Conservation (phyloP, 2,888 invertebrate species). For the Limnephilus rhombicus region DNA sequence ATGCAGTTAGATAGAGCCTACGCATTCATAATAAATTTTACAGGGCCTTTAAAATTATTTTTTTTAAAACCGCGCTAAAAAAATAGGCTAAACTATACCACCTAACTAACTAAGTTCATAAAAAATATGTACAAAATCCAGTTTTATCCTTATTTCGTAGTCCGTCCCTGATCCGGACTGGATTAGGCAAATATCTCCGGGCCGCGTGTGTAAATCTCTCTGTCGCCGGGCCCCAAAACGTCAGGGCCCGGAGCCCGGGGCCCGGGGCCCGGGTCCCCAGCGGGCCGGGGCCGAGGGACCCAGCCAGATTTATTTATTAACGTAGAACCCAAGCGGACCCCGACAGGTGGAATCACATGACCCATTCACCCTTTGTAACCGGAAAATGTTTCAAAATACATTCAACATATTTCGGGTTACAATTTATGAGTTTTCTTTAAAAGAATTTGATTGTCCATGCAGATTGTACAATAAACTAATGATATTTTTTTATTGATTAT, state of each 20-base stretch:
- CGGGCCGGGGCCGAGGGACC: not conserved
- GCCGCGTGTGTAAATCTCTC: constrained; percentile 44
- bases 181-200: constrained; percentile 48
- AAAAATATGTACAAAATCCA: not conserved
- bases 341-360: constrained; percentile 33
- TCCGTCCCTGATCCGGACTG: not conserved
- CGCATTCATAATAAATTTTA: too few species aligned
- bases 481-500: not conserved
- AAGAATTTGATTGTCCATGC: not conserved
- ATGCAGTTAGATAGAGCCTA: too few species aligned
- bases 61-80: too few species aligned
- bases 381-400: constrained; percentile 11
- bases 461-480: constrained; percentile 3
- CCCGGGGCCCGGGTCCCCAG: not conserved
- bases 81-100: too few species aligned
- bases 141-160: not conserved
- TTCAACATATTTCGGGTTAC: not conserved
- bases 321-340: constrained; percentile 4
- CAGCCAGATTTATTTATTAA: constrained; percentile 25
- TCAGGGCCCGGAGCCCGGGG: not conserved
- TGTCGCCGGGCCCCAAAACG: constrained; percentile 28
- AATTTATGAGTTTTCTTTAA: not conserved
- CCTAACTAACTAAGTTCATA: too few species aligned
- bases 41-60: too few species aligned
- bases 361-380: constrained; percentile 31